A percentile compares a stretch with the other conserved stretches of the same genome.
Evolutionary conservation across 2,113 vertebrate species (phyloP).

Genomic region (Macroglossus sobrinus): DNA sequence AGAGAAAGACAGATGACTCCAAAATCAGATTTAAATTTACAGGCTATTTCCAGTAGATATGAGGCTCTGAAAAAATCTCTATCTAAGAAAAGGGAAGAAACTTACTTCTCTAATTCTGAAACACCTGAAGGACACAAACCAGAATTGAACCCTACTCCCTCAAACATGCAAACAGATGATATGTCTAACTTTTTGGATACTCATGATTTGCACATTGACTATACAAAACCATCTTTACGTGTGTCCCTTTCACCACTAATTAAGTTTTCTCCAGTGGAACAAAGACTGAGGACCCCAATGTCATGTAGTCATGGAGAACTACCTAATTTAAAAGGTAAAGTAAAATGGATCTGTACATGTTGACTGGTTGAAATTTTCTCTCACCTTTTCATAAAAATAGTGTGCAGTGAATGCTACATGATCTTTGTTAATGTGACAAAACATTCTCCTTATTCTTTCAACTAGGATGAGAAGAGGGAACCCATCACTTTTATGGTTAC

Average conservation of each 20-base stretch:
- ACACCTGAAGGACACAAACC: background rate
- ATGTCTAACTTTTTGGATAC: background rate
- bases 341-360: background rate
- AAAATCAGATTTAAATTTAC: conserved; percentile 5
- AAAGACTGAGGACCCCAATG: conserved; percentile 16
- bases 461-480: background rate
- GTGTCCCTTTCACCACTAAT: conserved; percentile 41
- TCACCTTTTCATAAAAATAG: conserved; percentile 20
- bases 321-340: conserved; percentile 70
- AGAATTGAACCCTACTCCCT: background rate
- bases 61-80: conserved; percentile 54
- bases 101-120: background rate
- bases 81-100: conserved; percentile 38
- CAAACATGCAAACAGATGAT: background rate
- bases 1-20: background rate
- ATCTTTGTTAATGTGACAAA: conserved; percentile 1
- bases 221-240: background rate
- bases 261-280: conserved; percentile 58
- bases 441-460: background rate
- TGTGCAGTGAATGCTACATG: background rate
- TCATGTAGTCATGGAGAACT: conserved; percentile 21
- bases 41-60: background rate
- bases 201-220: conserved; percentile 52
- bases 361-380: background rate
- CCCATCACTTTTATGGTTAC: background rate